Evolutionary conservation across 1,140 invertebrate genomes (phyloP), one percentile per base, ranked within the genome.

Genomic region (Lanistes nyassanus): DNA sequence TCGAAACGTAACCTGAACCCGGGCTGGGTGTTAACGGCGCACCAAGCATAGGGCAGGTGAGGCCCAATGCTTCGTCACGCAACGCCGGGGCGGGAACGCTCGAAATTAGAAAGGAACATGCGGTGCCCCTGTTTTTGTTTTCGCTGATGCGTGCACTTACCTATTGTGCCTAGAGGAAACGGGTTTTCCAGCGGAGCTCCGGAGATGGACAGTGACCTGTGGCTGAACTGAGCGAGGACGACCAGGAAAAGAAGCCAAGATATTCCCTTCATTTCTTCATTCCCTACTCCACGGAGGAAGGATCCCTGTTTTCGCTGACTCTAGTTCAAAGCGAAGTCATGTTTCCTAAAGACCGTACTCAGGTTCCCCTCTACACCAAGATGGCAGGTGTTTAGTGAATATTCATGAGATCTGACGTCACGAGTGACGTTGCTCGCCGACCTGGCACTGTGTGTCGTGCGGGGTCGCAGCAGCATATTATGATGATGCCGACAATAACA

Each of bases 181-280:
- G 70, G 70, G 26, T 72, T 72, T 72, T 72, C 70, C 70, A 72
- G 39, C 34, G 70, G 55, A n/a, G 70, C 56, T 21, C 55, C 70
- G 36, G 36, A 42, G 36, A 26, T 72, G 19, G 42, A 60, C 13
- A 72, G 55, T 31, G 56, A 72, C 5, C 42, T 21, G 26, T 56
- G 55, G 26, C 70, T 37, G 70, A 72, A 19, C 29, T n/a, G 34
- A 36, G 70, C 56, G 7, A 72, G n/a, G 21, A 71, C 55, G 11
- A 36, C 70, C 55, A 72, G 34, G 42, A 72, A 42, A 19, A 60
- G 56, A 53, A 72, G 55, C 70, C 47, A 26, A 21, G 37, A 60
- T 55, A 72, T 39, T 37, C 55, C 55, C 70, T 72, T 62, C 70
- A 72, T 72, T 39, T 72, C 70, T 72, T 72, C 70, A 72, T 72